Base-by-base conservation (phyloP, 2,888 invertebrate species). In the Coenonympha glycerion region DNA sequence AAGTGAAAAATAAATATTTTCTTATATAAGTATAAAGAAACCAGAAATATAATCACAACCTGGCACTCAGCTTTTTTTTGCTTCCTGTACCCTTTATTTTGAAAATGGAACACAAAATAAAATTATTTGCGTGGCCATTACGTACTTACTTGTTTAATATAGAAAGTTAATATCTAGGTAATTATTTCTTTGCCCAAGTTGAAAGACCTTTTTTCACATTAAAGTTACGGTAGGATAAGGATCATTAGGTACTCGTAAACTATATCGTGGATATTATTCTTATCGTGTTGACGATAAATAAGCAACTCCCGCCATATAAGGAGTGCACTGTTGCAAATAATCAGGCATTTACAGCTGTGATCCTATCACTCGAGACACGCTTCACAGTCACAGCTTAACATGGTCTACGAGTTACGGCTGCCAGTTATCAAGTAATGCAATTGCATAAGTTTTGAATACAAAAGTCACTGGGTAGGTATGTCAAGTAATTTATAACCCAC, bases 351-450 rank as follows among this genome's bases (percentile, higher is more conserved):
- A 26, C 30, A 41, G 28, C 49, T 49, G 24, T 36, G 49, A 49
- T 49, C 28, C 36, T 42, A 49, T 49, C 49, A 26, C 26, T 36
- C 19, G n/a, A 19, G 49, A 19, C 31, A 24, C 18, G 26, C 34
- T 37, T 36, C 24, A 42, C 4, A 36, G 15, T 15, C 42, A 49
- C 36, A 42, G 49, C 19, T 36, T 49, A 40, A 41, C 11, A 22
- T 16, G 24, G 24, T 45, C 11, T 31, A 44, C 31, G 31, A 44
- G 21, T 15, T 21, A 15, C 31, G 0, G 15, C 13, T 16, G 16
- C 8, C 16, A 16, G 16, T 16, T 21, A n/a, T 22, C 21, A 2
- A 21, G 37, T 21, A 5, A 11, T 37, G 13, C n/a, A 37, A 37
- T 13, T 13, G 22, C 13, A 2, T 21, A n/a, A n/a, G 9, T 9